Conservation (phyloP, 1,140 invertebrate species). For the Drosophila rhopaloa region DNA sequence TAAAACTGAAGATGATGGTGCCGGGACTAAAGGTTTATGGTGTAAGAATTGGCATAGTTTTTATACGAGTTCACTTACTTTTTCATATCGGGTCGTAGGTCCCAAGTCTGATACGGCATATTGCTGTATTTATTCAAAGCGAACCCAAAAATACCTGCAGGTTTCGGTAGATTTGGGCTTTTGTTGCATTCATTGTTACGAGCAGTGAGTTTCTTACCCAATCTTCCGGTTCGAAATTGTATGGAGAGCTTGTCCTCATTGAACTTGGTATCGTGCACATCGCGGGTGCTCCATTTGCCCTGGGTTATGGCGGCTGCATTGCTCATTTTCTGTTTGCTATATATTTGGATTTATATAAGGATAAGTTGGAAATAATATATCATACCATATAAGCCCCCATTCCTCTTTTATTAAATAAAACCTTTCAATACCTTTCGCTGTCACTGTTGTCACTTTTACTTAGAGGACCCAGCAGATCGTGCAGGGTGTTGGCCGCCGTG, state of each 20-base stretch:
- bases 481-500: constrained; percentile 50
- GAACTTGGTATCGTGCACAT: constrained; percentile 92
- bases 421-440: constrained; percentile 60
- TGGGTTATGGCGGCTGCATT: constrained; percentile 68
- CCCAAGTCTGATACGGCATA: constrained; percentile 94
- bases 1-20: constrained; percentile 87
- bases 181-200: background rate
- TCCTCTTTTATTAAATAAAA: background rate
- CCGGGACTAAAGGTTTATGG: constrained; percentile 42
- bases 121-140: constrained; percentile 91
- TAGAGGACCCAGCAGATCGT: constrained; percentile 53
- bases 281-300: constrained; percentile 89
- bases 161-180: background rate
- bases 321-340: constrained; percentile 59
- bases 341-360: background rate
- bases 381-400: too few relatives aligned
- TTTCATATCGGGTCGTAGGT: constrained; percentile 89
- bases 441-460: constrained; percentile 56
- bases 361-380: too few relatives aligned
- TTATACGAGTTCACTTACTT: constrained; percentile 32
- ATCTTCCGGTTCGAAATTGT: constrained; percentile 89
- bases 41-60: background rate
- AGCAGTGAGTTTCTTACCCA: constrained; percentile 85
- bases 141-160: constrained; percentile 88
- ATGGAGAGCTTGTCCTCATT: constrained; percentile 93